Evolutionary conservation across 2,888 invertebrate genomes (phyloP).

Genomic region (Drosophila greeni): DNA sequence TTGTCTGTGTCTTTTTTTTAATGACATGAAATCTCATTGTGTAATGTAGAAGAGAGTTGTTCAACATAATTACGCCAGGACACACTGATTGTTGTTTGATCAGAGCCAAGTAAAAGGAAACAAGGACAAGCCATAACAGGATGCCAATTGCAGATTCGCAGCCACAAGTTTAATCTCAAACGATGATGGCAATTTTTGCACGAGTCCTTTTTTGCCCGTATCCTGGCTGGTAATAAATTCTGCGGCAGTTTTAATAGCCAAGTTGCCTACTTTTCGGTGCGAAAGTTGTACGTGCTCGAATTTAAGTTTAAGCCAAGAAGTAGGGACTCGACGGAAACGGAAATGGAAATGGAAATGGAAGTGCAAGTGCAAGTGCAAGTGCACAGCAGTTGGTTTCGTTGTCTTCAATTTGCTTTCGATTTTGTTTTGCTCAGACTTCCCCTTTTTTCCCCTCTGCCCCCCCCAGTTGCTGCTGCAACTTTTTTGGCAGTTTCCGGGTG

Average conservation of each 20-base stretch:
- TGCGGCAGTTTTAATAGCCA: slow-evolving; percentile 68
- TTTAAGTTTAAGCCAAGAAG: slow-evolving; percentile 53
- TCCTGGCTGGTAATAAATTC: slow-evolving; percentile 59
- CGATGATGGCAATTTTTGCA: slow-evolving; percentile 42
- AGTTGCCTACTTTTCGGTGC: slow-evolving; percentile 43
- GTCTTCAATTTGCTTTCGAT: slow-evolving; percentile 74
- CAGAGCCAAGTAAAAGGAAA: slow-evolving; percentile 5
- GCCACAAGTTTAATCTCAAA: slow-evolving; percentile 33
- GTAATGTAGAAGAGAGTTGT: slow-evolving; percentile 8
- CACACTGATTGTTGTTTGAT: slow-evolving; percentile 4
- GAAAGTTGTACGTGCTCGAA: slow-evolving; percentile 64
- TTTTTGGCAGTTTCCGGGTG: slow-evolving; percentile 54
- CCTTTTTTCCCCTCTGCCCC: too few species aligned
- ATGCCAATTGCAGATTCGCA: slow-evolving; percentile 9
- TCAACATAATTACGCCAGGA: slow-evolving; percentile 3
- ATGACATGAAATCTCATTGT: slow-evolving; percentile 8
- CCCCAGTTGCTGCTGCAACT: slow-evolving; percentile 40
- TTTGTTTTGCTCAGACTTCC: slow-evolving; percentile 57
- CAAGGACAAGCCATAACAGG: not conserved
- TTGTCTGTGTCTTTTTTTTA: not conserved
- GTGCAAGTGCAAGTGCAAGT: slow-evolving; percentile 38
- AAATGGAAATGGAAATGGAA: not conserved
- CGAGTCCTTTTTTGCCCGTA: slow-evolving; percentile 41
- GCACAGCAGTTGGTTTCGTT: slow-evolving; percentile 56
- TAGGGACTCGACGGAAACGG: slow-evolving; percentile 33